Conservation (phyloP, 2,888 invertebrate species). For the Hedychridium roseum region DNA sequence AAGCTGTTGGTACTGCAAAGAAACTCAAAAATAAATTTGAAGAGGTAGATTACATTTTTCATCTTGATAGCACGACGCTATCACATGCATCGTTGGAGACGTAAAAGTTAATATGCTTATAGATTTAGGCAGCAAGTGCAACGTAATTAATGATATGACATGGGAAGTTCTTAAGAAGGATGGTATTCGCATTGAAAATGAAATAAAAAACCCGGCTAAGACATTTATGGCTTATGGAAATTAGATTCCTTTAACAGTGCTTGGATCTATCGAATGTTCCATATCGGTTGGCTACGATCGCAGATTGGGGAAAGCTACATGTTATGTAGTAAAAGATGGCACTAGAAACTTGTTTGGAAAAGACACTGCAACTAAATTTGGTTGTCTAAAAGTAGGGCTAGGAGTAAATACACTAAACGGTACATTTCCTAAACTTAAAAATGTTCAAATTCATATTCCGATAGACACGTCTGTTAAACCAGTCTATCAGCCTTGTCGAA, state of each 20-base stretch:
- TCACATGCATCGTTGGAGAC: background rate
- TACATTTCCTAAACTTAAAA: slow-evolving; percentile 39
- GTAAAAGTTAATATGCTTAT: too few species aligned
- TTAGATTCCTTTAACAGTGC: too few species aligned
- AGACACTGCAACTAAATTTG: slow-evolving; percentile 24
- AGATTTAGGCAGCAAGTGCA: too few species aligned
- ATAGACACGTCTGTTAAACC: slow-evolving; percentile 41
- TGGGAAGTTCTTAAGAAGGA: too few species aligned
- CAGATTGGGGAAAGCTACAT: too few species aligned
- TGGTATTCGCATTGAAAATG: too few species aligned
- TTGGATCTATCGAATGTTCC: too few species aligned
- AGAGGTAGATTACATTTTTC: background rate
- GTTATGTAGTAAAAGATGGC: slow-evolving; percentile 17
- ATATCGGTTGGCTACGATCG: too few species aligned
- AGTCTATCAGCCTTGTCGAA: slow-evolving; percentile 44
- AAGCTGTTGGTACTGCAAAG: background rate
- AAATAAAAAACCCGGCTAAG: background rate
- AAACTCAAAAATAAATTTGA: background rate
- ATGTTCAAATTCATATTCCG: slow-evolving; percentile 37
- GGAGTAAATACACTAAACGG: slow-evolving; percentile 5
- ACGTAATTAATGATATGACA: too few species aligned
- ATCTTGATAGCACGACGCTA: background rate
- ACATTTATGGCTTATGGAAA: background rate
- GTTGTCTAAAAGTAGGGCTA: slow-evolving; percentile 26
- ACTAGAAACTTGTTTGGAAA: slow-evolving; percentile 26